Evolutionary conservation across 2,797 vertebrate genomes (phyloP).

Genomic region (Leptatherina wallacei): DNA sequence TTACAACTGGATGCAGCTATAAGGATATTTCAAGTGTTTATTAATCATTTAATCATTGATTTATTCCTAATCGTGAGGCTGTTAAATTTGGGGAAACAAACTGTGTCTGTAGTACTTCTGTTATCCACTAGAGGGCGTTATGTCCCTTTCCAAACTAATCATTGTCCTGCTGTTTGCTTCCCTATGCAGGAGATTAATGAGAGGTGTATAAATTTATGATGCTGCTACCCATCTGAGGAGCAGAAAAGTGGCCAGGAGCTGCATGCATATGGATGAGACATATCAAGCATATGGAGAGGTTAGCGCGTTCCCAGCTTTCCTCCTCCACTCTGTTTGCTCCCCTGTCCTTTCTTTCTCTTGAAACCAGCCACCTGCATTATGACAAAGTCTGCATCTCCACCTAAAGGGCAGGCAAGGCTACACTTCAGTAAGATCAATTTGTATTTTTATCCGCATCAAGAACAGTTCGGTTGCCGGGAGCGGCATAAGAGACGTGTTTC

Average conservation of each 20-base stretch:
- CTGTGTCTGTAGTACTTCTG: slow-evolving; percentile 22
- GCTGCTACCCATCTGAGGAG: slow-evolving; percentile 38
- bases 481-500: slow-evolving; percentile 24
- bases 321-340: slow-evolving; percentile 25
- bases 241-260: slow-evolving; percentile 14
- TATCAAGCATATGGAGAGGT: slow-evolving; percentile 38
- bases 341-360: slow-evolving; percentile 24
- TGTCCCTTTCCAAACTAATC: slow-evolving; percentile 33
- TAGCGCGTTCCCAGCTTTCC: slow-evolving; percentile 15
- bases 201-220: slow-evolving; percentile 42
- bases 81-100: neutral
- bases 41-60: neutral
- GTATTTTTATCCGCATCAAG: slow-evolving; percentile 10
- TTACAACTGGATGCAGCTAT: neutral
- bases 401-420: slow-evolving; percentile 4
- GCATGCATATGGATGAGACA: slow-evolving; percentile 48
- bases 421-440: slow-evolving; percentile 9
- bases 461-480: slow-evolving; percentile 18
- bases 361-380: slow-evolving; percentile 34
- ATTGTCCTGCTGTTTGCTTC: slow-evolving; percentile 11
- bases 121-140: slow-evolving; percentile 68
- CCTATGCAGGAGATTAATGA: slow-evolving; percentile 54
- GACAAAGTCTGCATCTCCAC: slow-evolving; percentile 55
- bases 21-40: neutral
- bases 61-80: neutral